Evolutionary conservation across 2,888 invertebrate genomes (phyloP), one percentile per base, ranked within the genome.

Genomic region (Lycocerus yunnanus): DNA sequence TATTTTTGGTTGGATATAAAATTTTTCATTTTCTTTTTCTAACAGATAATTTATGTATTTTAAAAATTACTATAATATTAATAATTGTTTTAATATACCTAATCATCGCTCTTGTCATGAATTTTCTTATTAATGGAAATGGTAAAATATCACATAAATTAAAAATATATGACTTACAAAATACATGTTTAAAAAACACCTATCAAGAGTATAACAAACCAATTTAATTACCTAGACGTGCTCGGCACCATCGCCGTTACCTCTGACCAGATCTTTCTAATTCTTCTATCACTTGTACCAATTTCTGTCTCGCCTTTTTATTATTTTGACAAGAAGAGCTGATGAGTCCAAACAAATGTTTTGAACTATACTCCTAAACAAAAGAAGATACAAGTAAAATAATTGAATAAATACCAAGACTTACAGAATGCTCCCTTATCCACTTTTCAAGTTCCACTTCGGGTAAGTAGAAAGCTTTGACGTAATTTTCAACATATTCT

Each of bases 381-480:
- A 75, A 74, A n/a, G 2, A 43, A 43, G 6, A 18, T n/a, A 63
- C 8, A 63, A 63, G 2, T n/a, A 10, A 18, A 63, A 27, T 1
- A n/a, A 63, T 15, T 0, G 11, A 18, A n/a, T 3, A n/a, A 21
- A 68, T 61, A 71, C 58, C 5, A 24, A 20, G 63, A 80, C 82
- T 83, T 86, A 93, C 94, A 75, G 91, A 91, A 84, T 97, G 94
- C 59, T 94, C 93, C 79, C 91, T 90, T 8, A 99, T 91, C 93
- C 98, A 99, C 67, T 93, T 92, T 85, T 98, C 97, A 58, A 99
- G 89, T 70, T 93, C 94, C 75, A 91, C 91, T 82, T 97, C 94
- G 0, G 97, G 96, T 80, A 97, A 89, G 88, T 99, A 99, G 86
- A 95, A 99, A 0, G 98, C 98, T 86, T 99, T 99, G 0, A 99